Evolutionary conservation across 2,113 vertebrate genomes (phyloP), one percentile per base, ranked within the genome.

Genomic region (Pelobates fuscus): DNA sequence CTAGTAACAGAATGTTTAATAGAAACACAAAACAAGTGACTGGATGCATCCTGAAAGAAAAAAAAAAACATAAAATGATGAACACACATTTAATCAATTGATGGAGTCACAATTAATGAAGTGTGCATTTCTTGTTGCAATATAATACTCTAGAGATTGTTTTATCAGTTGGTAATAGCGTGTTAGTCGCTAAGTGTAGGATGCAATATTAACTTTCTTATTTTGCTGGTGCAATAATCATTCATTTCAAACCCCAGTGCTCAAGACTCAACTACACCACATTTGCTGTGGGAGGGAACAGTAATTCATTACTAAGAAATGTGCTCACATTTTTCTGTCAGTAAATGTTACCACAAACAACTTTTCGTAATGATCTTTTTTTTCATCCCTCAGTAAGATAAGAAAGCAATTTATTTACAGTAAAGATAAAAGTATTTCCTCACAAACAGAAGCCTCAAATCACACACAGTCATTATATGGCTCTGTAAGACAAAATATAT

Each of bases 221-320:
- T 81, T 67, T 69, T 49, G 52, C 58, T 71, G 63, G n/a, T 67
- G 64, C 52, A 75, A 75, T 75, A 67, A 75, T 67, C 72, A 59
- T 67, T 75, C 54, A 67, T 67, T 67, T 57, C 52, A 29, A 59
- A 67, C 72, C 72, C 63, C 72, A 67, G 30, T 30, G 54, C 72
- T 67, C 72, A 23, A 20, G 72, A 67, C 63, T 63, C 26, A 25
- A 2, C 26, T 18, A 23, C 32, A 65, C 27, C 29, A 55, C 29
- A 27, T 44, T 66, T 26, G 49, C 61, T 20, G 49, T 64, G 32
- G 71, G 24, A 64, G n/a, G 63, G 24, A 59, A 46, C 32, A 2
- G 61, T 21, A 64, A 64, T 73, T 73, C 61, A 73, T 75, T 75
- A 59, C 44, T 20, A 25, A 2, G 18, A 14, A 20, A 26, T 11